phyloP scores from a whole-genome alignment of 2,113 vertebrate species.

The Grus americana region DNA sequence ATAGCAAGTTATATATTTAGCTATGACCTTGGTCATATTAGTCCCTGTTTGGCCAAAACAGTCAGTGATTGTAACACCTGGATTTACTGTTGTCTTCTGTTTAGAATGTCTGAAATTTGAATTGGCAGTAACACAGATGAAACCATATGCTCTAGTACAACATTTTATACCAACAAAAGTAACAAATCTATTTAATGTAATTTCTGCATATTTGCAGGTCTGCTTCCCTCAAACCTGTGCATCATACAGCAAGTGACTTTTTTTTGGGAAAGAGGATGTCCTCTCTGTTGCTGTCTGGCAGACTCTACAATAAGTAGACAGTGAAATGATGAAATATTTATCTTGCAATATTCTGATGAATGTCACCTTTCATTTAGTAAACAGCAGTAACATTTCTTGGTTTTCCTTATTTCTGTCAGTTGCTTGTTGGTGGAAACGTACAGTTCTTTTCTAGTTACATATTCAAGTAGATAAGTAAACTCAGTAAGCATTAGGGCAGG shows the following conservation, averaged over 20 bases:
- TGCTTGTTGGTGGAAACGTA: neutral
- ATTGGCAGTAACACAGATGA: neutral
- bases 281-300: neutral
- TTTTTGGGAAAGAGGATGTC: neutral
- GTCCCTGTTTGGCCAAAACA: neutral
- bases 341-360: neutral
- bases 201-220: neutral
- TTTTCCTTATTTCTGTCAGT: neutral
- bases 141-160: fast-evolving
- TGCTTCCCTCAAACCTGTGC: neutral
- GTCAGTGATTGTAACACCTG: neutral
- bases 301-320: neutral
- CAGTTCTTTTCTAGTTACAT: neutral
- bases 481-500: neutral
- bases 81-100: neutral
- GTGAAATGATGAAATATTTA: neutral
- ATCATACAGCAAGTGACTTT: neutral
- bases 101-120: neutral
- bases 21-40: neutral
- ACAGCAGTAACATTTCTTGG: neutral
- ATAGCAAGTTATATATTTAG: neutral
- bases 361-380: neutral
- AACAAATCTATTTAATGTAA: neutral
- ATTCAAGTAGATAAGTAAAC: neutral
- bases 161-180: neutral